A percentile compares a stretch with the other conserved stretches of the same genome.
These are phyloP conservation scores for Mustela lutreola DNA, from an alignment of 2,113 vertebrate genomes.

Conservation along the genomic window DNA sequence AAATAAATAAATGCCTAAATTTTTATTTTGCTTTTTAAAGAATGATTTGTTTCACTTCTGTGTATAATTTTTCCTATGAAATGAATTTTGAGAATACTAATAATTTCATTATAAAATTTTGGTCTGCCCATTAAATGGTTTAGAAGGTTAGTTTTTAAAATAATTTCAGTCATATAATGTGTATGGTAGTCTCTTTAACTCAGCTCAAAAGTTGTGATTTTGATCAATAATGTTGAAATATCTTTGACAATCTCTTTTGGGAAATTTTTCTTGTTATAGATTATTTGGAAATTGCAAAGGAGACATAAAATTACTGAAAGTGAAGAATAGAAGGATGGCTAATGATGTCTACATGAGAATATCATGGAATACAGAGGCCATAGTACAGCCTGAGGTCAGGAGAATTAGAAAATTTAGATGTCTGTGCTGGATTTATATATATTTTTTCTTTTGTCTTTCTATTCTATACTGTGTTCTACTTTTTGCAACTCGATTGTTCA, in stretches of 20 bases:
- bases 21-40: neutral
- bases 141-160: neutral
- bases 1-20: neutral
- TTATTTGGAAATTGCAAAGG: neutral
- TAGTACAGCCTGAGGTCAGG: neutral
- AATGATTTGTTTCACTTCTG: neutral
- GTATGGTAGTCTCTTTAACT: neutral
- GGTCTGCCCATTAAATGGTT: neutral
- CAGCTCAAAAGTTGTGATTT: neutral
- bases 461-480: neutral
- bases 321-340: neutral
- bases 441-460: neutral
- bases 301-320: neutral
- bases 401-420: neutral
- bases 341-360: neutral
- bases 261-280: neutral
- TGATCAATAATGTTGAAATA: neutral
- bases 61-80: neutral
- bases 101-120: neutral
- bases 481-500: neutral
- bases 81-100: neutral
- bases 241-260: neutral
- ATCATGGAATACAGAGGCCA: neutral
- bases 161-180: neutral
- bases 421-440: neutral